Conservation (phyloP, 2,888 invertebrate species). For the Pandemis heparana region DNA sequence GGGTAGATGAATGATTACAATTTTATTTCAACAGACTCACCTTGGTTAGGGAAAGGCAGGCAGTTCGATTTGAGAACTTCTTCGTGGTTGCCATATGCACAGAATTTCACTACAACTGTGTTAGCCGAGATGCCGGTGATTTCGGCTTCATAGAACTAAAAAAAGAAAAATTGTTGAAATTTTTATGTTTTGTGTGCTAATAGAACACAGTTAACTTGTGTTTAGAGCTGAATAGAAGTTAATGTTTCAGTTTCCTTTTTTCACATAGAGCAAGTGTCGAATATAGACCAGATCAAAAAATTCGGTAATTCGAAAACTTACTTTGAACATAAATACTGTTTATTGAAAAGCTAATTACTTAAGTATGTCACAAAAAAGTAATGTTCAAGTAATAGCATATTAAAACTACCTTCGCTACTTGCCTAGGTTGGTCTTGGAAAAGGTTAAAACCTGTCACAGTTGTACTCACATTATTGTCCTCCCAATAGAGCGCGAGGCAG, state of each 20-base stretch:
- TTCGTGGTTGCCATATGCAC: conserved; percentile 96
- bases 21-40: conserved; percentile 54
- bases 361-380: no score
- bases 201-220: no score
- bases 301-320: neutral
- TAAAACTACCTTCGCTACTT: no score
- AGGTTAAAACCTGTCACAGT: no score
- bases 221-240: no score
- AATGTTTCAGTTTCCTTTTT: no score
- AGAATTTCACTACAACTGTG: conserved; percentile 94
- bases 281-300: neutral
- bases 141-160: conserved; percentile 93
- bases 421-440: no score
- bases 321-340: no score
- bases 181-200: no score
- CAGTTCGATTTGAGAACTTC: conserved; percentile 94
- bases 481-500: conserved; percentile 97
- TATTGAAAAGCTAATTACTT: no score
- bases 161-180: neutral
- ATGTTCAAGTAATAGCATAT: no score
- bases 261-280: neutral
- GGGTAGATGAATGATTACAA: neutral
- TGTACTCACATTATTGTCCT: conserved; percentile 92
- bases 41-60: conserved; percentile 86
- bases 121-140: conserved; percentile 93